A percentile compares a stretch with the other conserved stretches of the same genome.
Evolutionary conservation across 2,113 vertebrate species (phyloP).

Genomic region (Capreolus pygargus): DNA sequence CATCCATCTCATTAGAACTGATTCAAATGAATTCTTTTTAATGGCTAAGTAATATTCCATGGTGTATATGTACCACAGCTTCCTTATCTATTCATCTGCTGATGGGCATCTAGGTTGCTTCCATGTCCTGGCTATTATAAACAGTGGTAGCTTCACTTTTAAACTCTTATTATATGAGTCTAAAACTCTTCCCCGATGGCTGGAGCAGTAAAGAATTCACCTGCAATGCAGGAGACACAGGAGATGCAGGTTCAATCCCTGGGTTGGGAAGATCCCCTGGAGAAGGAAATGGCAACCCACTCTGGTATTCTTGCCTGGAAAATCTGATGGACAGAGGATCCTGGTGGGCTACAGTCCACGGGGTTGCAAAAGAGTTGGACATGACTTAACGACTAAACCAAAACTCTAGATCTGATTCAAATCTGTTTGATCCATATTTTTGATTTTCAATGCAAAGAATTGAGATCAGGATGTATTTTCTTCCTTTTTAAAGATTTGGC

Average conservation of each 20-base stretch:
- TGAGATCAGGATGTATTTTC: neutral
- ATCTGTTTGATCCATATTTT: neutral
- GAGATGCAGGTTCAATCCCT: neutral
- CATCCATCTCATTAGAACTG: too few species aligned
- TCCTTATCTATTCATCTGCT: too few species aligned
- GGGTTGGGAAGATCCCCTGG: neutral
- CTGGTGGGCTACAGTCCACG: neutral
- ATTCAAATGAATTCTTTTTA: too few species aligned
- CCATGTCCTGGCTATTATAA: too few species aligned
- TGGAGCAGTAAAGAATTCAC: neutral
- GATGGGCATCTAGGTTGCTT: too few species aligned
- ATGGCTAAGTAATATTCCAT: too few species aligned
- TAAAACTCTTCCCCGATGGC: neutral
- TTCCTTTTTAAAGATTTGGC: neutral
- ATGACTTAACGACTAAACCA: neutral
- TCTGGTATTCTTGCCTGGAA: neutral
- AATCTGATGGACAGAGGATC: neutral
- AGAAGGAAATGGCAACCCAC: neutral
- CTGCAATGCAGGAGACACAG: neutral
- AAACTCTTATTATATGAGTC: neutral
- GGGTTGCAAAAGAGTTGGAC: neutral
- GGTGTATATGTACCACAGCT: too few species aligned
- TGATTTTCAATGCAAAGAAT: neutral
- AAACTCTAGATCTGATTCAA: neutral
- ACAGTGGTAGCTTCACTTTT: neutral